Conservation (phyloP, 1,140 invertebrate genomes). For the Armadillidium nasatum region DNA sequence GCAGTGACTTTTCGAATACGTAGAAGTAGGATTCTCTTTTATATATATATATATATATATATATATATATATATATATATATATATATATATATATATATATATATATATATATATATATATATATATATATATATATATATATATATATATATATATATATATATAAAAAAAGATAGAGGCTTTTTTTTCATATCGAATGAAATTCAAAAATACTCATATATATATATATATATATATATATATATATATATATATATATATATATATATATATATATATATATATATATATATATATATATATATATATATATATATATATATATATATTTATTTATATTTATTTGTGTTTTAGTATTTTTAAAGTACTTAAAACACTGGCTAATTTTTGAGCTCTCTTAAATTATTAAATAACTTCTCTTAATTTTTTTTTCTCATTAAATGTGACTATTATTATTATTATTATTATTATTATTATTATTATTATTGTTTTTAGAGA, state of each 20-base stretch:
- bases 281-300: conserved; percentile 11
- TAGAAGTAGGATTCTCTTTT: no score
- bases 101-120: conserved; percentile 14
- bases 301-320: conserved; percentile 2
- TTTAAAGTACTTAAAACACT: not conserved
- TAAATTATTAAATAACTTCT: no score
- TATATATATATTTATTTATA: conserved; percentile 4
- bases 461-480: no score
- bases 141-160: not conserved
- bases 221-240: conserved; percentile 1
- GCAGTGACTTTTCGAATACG: no score
- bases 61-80: conserved; percentile 9
- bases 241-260: not conserved
- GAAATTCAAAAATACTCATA: no score
- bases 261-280: conserved; percentile 11
- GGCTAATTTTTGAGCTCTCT: no score
- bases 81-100: conserved; percentile 10
- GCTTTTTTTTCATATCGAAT: no score
- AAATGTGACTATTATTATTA: no score
- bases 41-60: conserved; percentile 8
- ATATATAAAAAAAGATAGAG: no score
- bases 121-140: conserved; percentile 9
- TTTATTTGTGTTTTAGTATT: not conserved
- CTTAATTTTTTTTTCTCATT: no score
- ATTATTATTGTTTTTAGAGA: no score